Evolutionary conservation across 2,797 vertebrate species (phyloP), one percentile per base, ranked within the genome.

Genomic region (Sebastes jordani): DNA sequence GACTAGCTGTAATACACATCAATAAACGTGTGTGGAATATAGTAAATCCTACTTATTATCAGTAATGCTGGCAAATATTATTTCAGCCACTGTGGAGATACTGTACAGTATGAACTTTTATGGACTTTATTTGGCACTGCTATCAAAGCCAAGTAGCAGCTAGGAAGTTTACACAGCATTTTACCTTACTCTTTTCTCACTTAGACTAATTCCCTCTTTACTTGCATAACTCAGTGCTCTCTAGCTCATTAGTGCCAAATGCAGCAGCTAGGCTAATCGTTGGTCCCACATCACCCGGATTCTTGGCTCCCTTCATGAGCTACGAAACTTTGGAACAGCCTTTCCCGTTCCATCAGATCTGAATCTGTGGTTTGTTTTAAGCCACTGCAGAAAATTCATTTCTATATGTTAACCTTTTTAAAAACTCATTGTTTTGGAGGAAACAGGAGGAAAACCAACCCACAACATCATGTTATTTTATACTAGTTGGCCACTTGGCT

Each of bases 231-330:
- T 46, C 42, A 46, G 42, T 46, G 14, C 6, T 46, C 42, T 46
- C 42, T 49, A 49, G 42, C 42, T 49, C 42, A 18, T 49, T 49
- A 0, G 16, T 49, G 42, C 42, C 14, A 49, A 49, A 49, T 18
- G 42, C 1, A 49, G 42, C 42, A 16, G 42, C 6, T 16, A 49
- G 16, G 36, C 11, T 38, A 46, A 49, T 38, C 0, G 2, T 38
- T 38, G 36, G 36, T 38, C 36, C 36, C 5, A 46, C 16, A 1
- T 46, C 42, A 16, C 0, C 14, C 0, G 0, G 1, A 18, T 49
- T 49, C 7, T 20, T 52, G 46, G 16, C 46, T 52, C 46, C 46
- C 14, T 52, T 52, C 46, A 52, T 52, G 16, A n/a, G 46, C 46
- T n/a, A 7, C 18, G n/a, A 18, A 52, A 18, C 18, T 18, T 52